These are phyloP conservation scores for Hoplodrina ambigua DNA, from an alignment of 2,888 invertebrate species.

Conservation along the genomic window DNA sequence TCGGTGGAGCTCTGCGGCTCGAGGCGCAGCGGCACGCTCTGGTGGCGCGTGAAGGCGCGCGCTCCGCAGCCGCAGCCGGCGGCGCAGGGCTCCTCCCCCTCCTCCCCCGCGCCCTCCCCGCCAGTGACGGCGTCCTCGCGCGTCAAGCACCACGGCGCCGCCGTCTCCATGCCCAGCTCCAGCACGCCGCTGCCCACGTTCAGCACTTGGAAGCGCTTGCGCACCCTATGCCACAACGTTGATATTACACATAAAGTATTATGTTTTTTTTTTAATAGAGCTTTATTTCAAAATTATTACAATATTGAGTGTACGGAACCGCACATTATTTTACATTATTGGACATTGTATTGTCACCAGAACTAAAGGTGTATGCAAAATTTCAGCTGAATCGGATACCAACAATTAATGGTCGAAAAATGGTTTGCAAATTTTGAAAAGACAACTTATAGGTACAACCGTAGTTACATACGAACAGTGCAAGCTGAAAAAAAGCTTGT, in stretches of 20 bases:
- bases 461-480: too few species aligned
- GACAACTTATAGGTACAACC: too few species aligned
- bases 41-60: not conserved
- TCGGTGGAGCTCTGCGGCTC: conserved; percentile 70
- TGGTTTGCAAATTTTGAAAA: too few species aligned
- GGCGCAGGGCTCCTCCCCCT: conserved; percentile 1
- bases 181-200: conserved; percentile 75
- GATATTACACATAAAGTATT: not conserved
- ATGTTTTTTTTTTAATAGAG: too few species aligned
- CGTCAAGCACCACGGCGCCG: conserved; percentile 72
- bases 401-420: too few species aligned
- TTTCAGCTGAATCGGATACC: too few species aligned
- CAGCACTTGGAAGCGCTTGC: conserved; percentile 72
- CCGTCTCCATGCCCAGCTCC: conserved; percentile 57
- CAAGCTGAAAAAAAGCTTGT: too few species aligned
- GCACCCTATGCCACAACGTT: conserved; percentile 68
- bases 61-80: conserved; percentile 13
- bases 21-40: conserved; percentile 55
- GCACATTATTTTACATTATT: too few species aligned
- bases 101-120: conserved; percentile 21
- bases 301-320: too few species aligned
- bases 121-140: not conserved
- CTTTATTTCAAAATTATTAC: too few species aligned
- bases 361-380: too few species aligned
- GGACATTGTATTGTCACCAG: too few species aligned